Base-by-base conservation (phyloP, 2,888 invertebrate genomes). In the Eupithecia tripunctaria region DNA sequence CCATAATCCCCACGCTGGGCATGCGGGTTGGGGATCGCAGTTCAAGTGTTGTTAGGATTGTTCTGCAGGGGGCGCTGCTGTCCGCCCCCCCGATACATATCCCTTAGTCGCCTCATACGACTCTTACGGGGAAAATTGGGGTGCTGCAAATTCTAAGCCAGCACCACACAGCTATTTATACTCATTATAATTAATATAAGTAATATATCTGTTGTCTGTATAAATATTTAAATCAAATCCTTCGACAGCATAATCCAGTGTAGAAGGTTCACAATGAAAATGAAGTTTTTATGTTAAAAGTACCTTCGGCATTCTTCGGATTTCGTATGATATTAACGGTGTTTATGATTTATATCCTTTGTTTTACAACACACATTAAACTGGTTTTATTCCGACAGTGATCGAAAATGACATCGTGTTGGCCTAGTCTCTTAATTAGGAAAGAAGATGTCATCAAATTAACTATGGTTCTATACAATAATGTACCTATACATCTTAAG, bases 271-370 rank as follows among this genome's bases (percentile, higher is more conserved):
- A 18, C 92, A 91, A 92, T 8, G 18, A 59, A 59, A 59, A 59
- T 59, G 27, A 59, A 59, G 59, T 6, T 59, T 59, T 59, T 59
- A 87, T 87, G 83, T 84, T 82, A 81, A 36, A 70, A 69, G 43
- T 73, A 72, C 72, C 60, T 72, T 71, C 74, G 70, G 71, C 71
- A 80, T 80, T 81, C 82, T 79, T 84, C 76, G 73, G 80, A 81
- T 82, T 83, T 81, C 76, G 72, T 75, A 79, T 67, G 36, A 79
- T 80, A 81, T 84, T 81, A 84, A 84, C 80, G 77, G 60, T 68
- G 71, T 76, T 78, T 78, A 78, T 76, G 76, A 79, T 79, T 77
- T 79, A 77, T 72, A 75, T 77, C 74, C 74, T 78, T 69, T 66
- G 67, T 47, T 70, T 67, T 73, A 67, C 63, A 67, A 63, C 73